Conservation (phyloP, 2,888 invertebrate genomes). For the Plagodis pulveraria region DNA sequence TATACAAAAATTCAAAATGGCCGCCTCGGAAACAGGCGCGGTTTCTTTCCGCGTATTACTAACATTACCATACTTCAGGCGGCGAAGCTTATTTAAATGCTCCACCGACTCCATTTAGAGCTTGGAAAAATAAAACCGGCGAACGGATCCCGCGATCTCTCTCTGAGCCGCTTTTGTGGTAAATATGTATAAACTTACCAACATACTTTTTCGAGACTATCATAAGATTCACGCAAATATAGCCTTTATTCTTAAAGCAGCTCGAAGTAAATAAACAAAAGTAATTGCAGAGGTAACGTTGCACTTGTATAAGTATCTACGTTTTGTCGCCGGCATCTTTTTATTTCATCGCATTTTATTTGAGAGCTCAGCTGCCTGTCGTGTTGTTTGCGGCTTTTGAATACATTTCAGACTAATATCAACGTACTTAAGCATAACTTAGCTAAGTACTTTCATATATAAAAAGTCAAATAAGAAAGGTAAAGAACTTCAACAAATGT, state of each 20-base stretch:
- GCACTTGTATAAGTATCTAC: conserved; percentile 74
- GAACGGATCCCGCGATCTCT: conserved; percentile 81
- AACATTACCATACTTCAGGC: conserved; percentile 84
- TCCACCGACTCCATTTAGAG: conserved; percentile 85
- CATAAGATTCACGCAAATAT: conserved; percentile 38
- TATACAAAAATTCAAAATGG: conserved; percentile 76
- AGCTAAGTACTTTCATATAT: neutral
- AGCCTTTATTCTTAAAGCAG: conserved; percentile 43
- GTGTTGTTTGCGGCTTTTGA: conserved; percentile 73
- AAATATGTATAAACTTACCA: conserved; percentile 82
- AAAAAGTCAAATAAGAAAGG: conserved; percentile 23
- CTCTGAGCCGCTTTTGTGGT: conserved; percentile 84
- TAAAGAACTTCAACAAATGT: conserved; percentile 23
- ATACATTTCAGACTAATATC: conserved; percentile 57
- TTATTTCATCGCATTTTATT: conserved; percentile 83
- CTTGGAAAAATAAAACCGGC: conserved; percentile 83
- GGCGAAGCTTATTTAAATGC: conserved; percentile 84
- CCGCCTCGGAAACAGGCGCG: conserved; percentile 64
- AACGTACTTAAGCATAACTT: conserved; percentile 40
- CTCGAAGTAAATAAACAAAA: conserved; percentile 27
- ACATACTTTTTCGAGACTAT: conserved; percentile 43
- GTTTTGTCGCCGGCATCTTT: conserved; percentile 80
- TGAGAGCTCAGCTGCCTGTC: conserved; percentile 79
- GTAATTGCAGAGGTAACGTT: conserved; percentile 41
- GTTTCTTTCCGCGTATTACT: conserved; percentile 82